Base-by-base conservation (phyloP, 1,140 invertebrate genomes). In the Sitodiplosis mosellana region DNA sequence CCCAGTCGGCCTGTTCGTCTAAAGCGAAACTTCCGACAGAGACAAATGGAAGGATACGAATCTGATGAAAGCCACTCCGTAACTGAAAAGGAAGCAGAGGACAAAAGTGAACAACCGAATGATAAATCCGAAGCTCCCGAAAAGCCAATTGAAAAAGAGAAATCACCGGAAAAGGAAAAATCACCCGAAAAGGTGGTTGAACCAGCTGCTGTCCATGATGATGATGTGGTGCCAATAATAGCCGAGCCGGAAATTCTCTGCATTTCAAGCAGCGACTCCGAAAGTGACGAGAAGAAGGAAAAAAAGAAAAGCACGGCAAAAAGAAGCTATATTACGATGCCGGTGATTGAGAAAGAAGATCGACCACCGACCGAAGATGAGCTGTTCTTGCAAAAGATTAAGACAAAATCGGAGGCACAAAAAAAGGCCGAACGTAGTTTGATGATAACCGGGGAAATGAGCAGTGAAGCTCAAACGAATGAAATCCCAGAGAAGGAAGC, bases 11-110 rank as follows among this genome's bases (percentile, higher is more conserved):
- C 52, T 63, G 65, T 55, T 49, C 69, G 54, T 62, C 66, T 55
- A 59, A 73, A 57, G 62, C 70, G 55, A 58, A 73, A 52, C 59
- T 69, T 47, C 57, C 67, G 36, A 53, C 70, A 50, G 20, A 10
- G 61, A 59, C 60, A 45, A 64, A 63, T 46, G 48, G 41, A 52
- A 19, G 61, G 62, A 0, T 65, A 70, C 22, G 65, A 67, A 49
- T 64, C 61, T 3, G 42, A 46, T 36, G 20, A 44, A 18, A 43
- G 2, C 6, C 8, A 45, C 22, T n/a, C 14, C 47, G 20, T 18
- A 4, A 33, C 48, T 6, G 12, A 18, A 15, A 27, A 20, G 5
- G 47, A 38, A 4, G 18, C 41, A 34, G 27, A n/a, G 3, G 21
- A 18, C 22, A 37, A 21, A 19, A 47, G 7, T 44, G 47, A 40